phyloP scores from a whole-genome alignment of 1,140 invertebrate genomes.

The Macrotrachela quadricornifera region DNA sequence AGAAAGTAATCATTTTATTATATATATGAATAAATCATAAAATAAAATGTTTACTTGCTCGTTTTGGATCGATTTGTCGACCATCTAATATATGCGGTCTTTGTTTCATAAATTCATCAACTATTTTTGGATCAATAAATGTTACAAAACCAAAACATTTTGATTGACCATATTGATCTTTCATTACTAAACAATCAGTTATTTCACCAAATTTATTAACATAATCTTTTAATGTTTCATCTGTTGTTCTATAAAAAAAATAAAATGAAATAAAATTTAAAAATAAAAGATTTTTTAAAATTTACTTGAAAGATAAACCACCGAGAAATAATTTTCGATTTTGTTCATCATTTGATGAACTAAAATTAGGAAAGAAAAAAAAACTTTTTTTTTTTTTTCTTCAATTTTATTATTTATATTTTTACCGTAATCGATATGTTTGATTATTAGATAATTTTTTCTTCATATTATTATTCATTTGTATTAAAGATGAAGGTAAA shows the following conservation, averaged over 20 bases:
- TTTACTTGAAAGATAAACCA: background rate
- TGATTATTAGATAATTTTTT: too few relatives aligned
- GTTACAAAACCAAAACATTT: conserved; percentile 78
- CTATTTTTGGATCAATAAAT: conserved; percentile 65
- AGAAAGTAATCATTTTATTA: conserved; percentile 15
- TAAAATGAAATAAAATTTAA: too few relatives aligned
- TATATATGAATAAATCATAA: too few relatives aligned
- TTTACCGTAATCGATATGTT: too few relatives aligned
- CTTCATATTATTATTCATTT: too few relatives aligned
- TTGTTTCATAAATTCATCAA: conserved; percentile 74
- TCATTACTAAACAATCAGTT: conserved; percentile 7
- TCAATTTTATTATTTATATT: too few relatives aligned
- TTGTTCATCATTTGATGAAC: background rate
- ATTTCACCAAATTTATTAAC: conserved; percentile 2
- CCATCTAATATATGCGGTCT: conserved; percentile 57
- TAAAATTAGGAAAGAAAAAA: too few relatives aligned
- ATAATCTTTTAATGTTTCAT: background rate
- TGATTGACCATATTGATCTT: background rate
- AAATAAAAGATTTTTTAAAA: too few relatives aligned
- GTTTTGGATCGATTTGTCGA: conserved; percentile 78
- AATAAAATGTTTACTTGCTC: conserved; percentile 79
- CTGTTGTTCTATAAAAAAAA: background rate
- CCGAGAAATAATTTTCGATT: conserved; percentile 9
- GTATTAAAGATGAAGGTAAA: too few relatives aligned
- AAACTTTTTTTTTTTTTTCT: too few relatives aligned